These are phyloP conservation scores for Stenoptilia bipunctidactyla DNA, from an alignment of 2,888 invertebrate species.

Conservation along the genomic window DNA sequence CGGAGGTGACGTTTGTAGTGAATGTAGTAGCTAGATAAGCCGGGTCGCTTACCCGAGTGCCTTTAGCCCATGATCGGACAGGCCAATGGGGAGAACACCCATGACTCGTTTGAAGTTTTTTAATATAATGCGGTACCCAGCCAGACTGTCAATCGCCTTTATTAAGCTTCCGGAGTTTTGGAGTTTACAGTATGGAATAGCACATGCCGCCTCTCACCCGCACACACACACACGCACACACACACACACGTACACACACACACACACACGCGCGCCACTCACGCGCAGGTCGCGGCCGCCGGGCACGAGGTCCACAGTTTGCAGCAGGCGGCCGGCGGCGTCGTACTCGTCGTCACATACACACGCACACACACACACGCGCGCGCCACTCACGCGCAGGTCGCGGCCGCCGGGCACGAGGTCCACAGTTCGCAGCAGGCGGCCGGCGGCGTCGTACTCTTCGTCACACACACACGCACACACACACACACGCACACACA, in stretches of 20 bases:
- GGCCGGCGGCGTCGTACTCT: slow-evolving; percentile 84
- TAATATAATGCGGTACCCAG: too few species aligned
- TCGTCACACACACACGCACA: slow-evolving; percentile 92
- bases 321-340: slow-evolving; percentile 78
- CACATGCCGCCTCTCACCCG: not conserved
- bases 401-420: slow-evolving; percentile 86
- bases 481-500: slow-evolving; percentile 29
- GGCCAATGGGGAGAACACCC: too few species aligned
- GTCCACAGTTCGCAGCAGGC: slow-evolving; percentile 83
- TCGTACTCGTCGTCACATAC: slow-evolving; percentile 94
- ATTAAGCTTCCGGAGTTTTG: too few species aligned
- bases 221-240: not conserved
- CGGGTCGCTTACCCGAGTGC: too few species aligned
- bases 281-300: slow-evolving; percentile 79
- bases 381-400: slow-evolving; percentile 54
- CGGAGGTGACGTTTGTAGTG: too few species aligned
- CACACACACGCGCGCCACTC: slow-evolving; percentile 5
- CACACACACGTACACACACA: not conserved
- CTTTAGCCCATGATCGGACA: too few species aligned
- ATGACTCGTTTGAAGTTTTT: too few species aligned
- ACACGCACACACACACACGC: slow-evolving; percentile 79
- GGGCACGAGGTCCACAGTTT: slow-evolving; percentile 86
- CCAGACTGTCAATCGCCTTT: too few species aligned
- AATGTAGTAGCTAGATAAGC: too few species aligned
- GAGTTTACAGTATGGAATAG: too few species aligned